Evolutionary conservation across 2,888 invertebrate species (phyloP), one percentile per base, ranked within the genome.

Genomic region (Pammene fasciana): DNA sequence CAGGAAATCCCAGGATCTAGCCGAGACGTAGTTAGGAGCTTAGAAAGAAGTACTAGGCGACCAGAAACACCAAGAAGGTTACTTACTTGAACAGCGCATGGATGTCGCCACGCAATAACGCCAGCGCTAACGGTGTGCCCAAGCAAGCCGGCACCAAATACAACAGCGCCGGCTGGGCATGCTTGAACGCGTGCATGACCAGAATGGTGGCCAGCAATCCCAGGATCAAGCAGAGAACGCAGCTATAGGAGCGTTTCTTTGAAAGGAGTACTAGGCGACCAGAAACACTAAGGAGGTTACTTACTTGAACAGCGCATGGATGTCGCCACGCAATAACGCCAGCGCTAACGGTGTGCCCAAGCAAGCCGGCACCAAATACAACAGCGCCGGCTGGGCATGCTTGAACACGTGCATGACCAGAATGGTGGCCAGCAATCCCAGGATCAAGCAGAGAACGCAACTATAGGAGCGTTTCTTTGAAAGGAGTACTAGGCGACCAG

Each of bases 371-470:
- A 99, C 99, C 74, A 99, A 94, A 90, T 99, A 99, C 79, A 99
- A 92, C 70, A 99, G 94, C 65, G 99, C 99, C 0, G 99, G 99
- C 94, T 99, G 98, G 34, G 99, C 99, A 92, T 99, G 99, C 88
- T 98, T 98, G 92, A 98, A 99, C 76, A 98, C 94, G 92, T 99
- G 99, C 99, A 99, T 99, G 72, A 99, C 97, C 77, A 97, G 95
- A 87, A 99, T 99, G 0, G 99, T 99, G 26, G 97, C 36, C 36
- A 36, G 36, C 7, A 36, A 7, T 36, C 4, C 4, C 41, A 41
- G n/a, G n/a, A 41, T 41, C 41, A 41, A 41, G 41, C 9, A 9
- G 6, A 41, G 9, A n/a, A 10, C 10, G 43, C 1, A 43, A 11
- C 2, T n/a, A n/a, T 7, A 38, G 38, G 9, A 38, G 8, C n/a